Percentiles rank a stretch among this genome's conserved stretches.
Conservation (phyloP, 2,113 vertebrate species). For the Micromys minutus region DNA sequence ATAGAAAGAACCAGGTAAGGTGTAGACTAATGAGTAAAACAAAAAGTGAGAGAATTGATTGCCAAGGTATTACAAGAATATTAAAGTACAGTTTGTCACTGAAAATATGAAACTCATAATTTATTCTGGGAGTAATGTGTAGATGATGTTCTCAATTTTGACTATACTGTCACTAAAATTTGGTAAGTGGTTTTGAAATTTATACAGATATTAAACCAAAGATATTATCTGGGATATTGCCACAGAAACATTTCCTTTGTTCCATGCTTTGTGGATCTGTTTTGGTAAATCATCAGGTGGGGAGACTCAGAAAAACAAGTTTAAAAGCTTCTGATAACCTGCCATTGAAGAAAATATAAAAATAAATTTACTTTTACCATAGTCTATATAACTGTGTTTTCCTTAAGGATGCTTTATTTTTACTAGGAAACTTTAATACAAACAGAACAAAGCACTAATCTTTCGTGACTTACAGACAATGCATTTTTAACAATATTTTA, state of each 20-base stretch:
- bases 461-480: not conserved
- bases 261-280: not conserved
- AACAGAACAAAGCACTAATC: not conserved
- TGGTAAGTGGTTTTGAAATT: not conserved
- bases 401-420: not conserved
- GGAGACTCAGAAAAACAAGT: not conserved
- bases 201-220: not conserved
- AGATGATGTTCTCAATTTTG: not conserved
- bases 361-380: not conserved
- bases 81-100: not conserved
- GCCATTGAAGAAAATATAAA: not conserved
- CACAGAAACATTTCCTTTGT: not conserved
- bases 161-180: not conserved
- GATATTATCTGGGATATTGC: not conserved
- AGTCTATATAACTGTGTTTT: not conserved
- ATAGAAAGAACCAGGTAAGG: not conserved
- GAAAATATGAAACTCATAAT: not conserved
- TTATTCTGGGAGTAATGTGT: not conserved
- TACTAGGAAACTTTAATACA: not conserved
- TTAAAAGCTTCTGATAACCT: not conserved
- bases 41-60: fast-evolving
- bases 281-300: not conserved
- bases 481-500: too few relatives aligned
- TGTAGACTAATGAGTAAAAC: not conserved
- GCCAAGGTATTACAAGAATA: not conserved